Base-by-base conservation (phyloP, 2,113 vertebrate genomes). In the Poecile atricapillus region DNA sequence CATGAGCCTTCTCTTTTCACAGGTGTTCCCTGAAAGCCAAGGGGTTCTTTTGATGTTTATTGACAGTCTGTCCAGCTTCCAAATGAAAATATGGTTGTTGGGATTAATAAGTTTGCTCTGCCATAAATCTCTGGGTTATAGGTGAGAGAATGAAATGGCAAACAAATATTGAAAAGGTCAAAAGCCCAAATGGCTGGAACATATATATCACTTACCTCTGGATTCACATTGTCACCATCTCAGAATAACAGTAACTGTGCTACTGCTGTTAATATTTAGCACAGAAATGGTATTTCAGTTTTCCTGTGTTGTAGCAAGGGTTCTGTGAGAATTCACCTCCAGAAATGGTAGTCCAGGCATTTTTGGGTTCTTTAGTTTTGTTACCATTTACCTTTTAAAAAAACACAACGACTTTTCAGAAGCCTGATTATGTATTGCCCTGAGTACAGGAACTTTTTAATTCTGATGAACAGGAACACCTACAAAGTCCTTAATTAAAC, bases 101-200 rank as follows among this genome's bases (percentile, higher is more conserved):
- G 86, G 83, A 91, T 96, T 94, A 93, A 93, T 82, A 76, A 64
- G 13, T 97, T 97, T 96, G 91, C 83, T 93, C 84, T 95, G 71
- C 56, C 53, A 91, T 97, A 96, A 97, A 91, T 96, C 78, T 97
- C 58, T 6, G 28, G 90, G 75, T 77, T 78, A 84, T 35, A 90
- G 62, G 76, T 87, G 84, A 64, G 80, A 90, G 69, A 94, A 84
- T 78, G 83, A 96, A 96, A 83, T 31, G 41, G 52, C 83, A 95
- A 91, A 58, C 85, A 96, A 89, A 90, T 68, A 97, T 20, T 56
- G 62, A 23, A 78, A 82, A 87, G 69, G 75, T 82, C 76, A 77
- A 60, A 63, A 94, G 63, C 59, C 16, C 80, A 79, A 92, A 86
- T 0, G 5, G 71, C 41, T 79, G 77, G 53, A 60, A 83, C 55